Base-by-base conservation (phyloP, 2,888 invertebrate species). In the Coecobrya sp. region DNA sequence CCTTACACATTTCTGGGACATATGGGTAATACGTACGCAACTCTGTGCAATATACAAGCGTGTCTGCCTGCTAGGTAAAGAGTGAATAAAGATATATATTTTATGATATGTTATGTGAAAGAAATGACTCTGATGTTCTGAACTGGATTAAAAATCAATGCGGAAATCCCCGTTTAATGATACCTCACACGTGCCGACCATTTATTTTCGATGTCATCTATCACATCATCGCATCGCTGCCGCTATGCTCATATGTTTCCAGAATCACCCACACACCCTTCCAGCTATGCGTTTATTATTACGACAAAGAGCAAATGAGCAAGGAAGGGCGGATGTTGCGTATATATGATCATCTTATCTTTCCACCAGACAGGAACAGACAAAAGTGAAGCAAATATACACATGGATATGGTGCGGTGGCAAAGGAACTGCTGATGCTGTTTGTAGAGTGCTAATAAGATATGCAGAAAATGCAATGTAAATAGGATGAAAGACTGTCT, bases 101-200 rank as follows among this genome's bases (percentile, higher is more conserved):
- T 49, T 45, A 25, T 16, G 73, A 36, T 52, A 49, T 22, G 8
- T 68, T n/a, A 8, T 27, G 10, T 3, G n/a, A 8, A 62, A 62
- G 36, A 25, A 59, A 76, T 36, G 30, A 76, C 0, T 27, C 49
- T 36, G 79, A 82, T 65, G 81, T 65, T 65, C 27, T 25, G 19
- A 3, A 82, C 82, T 27, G 84, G 84, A 84, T 89, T 84, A 84
- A 89, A 89, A 89, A 89, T 89, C 89, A 73, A 89, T 89, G 55
- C 84, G 84, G 81, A 89, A 89, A 89, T 89, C 62, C 84, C 25
- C 89, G 36, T 70, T 73, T 89, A 89, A 89, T 84, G 89, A 89
- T 89, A 73, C 73, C 55, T 55, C 59, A 70, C 89, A 89, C 89
- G 89, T 89, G 89, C 89, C 89, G 49, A 52, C 89, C 27, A 84